Evolutionary conservation across 2,113 vertebrate species (phyloP).

Genomic region (Rhombomys opimus): DNA sequence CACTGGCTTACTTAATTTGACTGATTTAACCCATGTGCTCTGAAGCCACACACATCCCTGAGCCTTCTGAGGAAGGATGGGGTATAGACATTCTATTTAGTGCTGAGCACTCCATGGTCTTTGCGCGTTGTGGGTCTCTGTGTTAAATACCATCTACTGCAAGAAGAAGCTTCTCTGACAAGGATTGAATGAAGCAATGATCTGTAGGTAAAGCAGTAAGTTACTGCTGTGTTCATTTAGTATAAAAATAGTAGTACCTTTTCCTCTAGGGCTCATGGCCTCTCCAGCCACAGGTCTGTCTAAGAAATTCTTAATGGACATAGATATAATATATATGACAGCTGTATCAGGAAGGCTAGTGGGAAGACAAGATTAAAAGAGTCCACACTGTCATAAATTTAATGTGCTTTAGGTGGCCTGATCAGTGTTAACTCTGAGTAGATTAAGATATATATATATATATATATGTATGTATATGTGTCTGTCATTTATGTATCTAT

Average conservation of each 20-base stretch:
- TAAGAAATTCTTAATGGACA: neutral
- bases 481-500: neutral
- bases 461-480: neutral
- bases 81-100: neutral
- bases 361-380: neutral
- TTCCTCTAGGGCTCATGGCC: neutral
- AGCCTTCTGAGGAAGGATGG: neutral
- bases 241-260: neutral
- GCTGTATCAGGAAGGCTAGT: neutral
- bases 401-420: slow-evolving; percentile 12
- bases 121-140: neutral
- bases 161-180: neutral
- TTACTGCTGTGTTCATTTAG: neutral
- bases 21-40: neutral
- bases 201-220: neutral
- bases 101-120: too few species aligned
- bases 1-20: too few species aligned
- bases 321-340: neutral
- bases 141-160: neutral
- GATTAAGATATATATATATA: neutral
- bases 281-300: neutral
- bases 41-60: neutral
- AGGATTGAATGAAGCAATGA: neutral
- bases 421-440: neutral
- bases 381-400: neutral